phyloP scores from a whole-genome alignment of 2,113 vertebrate genomes.

The Loxodonta africana region DNA sequence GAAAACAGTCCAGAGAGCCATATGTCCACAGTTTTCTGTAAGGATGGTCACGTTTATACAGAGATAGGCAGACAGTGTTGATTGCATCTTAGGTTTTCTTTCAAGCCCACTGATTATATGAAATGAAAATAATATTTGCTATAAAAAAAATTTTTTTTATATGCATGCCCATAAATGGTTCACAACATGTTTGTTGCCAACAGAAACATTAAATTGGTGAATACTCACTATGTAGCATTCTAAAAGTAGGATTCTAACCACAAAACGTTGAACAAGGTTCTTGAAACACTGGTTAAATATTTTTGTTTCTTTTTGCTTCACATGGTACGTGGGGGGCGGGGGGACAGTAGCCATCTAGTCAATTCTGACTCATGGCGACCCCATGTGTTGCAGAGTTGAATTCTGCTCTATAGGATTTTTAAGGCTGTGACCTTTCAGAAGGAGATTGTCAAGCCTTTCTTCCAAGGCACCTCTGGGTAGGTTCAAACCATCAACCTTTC shows the following conservation, averaged over 20 bases:
- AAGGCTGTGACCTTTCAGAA: not conserved
- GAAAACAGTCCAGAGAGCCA: conserved; percentile 43
- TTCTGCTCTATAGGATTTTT: not conserved
- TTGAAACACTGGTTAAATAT: not conserved
- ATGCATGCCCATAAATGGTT: not conserved
- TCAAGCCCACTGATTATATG: conserved; percentile 33
- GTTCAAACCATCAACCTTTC: not conserved
- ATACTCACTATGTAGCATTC: not conserved
- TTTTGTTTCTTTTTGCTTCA: not conserved
- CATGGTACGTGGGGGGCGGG: not conserved
- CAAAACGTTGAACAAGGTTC: not conserved
- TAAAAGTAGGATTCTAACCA: not conserved
- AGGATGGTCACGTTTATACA: conserved; percentile 7
- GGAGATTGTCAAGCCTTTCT: not conserved
- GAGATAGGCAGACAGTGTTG: not conserved
- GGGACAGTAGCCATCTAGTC: not conserved
- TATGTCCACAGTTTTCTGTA: not conserved
- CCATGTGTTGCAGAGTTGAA: not conserved
- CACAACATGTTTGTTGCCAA: conserved; percentile 9
- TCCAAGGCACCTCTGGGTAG: not conserved
- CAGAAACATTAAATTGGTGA: not conserved
- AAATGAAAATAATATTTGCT: conserved; percentile 54
- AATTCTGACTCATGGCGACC: not conserved
- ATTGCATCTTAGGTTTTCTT: not conserved
- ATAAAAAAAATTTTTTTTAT: too few relatives aligned